Percentiles rank a stretch among this genome's conserved stretches.
Conservation (phyloP, 2,888 invertebrate genomes). For the Amphipoea oculea region DNA sequence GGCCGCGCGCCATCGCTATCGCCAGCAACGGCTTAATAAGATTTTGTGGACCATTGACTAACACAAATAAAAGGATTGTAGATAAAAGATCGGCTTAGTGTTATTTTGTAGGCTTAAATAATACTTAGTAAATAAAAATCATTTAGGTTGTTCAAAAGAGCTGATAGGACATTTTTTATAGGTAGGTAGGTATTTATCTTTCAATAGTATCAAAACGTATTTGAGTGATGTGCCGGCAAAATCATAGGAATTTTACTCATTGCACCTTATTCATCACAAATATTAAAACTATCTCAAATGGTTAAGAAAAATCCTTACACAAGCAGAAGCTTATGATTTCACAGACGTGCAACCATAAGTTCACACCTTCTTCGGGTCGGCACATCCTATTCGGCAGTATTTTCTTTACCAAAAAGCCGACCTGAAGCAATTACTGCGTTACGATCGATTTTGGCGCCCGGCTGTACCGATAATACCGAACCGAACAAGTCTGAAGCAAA, state of each 20-base stretch:
- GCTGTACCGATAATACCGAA: no score
- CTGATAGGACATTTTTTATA: background rate
- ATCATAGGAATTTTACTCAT: background rate
- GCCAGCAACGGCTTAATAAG: slow-evolving; percentile 10
- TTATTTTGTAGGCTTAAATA: slow-evolving; percentile 4
- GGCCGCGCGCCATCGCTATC: slow-evolving; percentile 30
- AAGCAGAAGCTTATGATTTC: no score
- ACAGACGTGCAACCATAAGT: no score
- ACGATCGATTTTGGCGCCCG: no score
- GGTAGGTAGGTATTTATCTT: background rate
- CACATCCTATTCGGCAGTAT: no score
- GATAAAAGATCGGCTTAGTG: background rate
- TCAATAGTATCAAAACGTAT: background rate
- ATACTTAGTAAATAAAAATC: background rate
- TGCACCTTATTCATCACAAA: no score
- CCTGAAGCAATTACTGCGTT: no score
- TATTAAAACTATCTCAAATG: no score
- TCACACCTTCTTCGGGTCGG: no score
- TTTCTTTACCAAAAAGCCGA: no score
- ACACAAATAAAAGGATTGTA: slow-evolving; percentile 42
- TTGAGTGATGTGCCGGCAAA: background rate
- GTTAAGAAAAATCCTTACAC: no score
- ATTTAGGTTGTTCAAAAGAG: background rate
- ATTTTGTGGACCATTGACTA: slow-evolving; percentile 33
- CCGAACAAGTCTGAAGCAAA: no score